Base-by-base conservation (phyloP, 2,888 invertebrate genomes). In the Bombylius discolor region DNA sequence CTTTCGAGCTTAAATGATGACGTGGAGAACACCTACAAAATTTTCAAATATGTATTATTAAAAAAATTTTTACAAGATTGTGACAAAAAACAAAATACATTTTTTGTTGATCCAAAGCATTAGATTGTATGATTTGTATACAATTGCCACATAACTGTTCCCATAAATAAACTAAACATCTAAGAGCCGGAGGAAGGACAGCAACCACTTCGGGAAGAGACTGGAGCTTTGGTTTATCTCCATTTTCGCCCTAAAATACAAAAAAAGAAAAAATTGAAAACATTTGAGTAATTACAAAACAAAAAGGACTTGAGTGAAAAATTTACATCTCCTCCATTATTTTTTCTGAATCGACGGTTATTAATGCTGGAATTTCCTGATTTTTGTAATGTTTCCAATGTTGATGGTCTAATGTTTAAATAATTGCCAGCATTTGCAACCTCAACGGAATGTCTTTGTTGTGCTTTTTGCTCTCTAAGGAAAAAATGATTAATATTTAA, bases 91-190 rank as follows among this genome's bases (percentile, higher is more conserved):
- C 14, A 31, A 32, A 36, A 39, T 31, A 62, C 60, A 42, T 59
- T 14, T 72, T 72, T 51, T 68, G 68, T 4, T 69, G 69, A 47
- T 70, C 71, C 53, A 72, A 51, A 0, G 68, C 68, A 62, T 70
- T 72, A 8, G 69, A 67, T 49, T 74, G 74, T 1, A 74, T 81
- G 1, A 83, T 81, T 57, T 84, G 82, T n/a, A 83, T 72, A 61
- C 83, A 83, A 65, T 79, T 82, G 5, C 76, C 70, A 49, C 83
- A 83, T 31, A 96, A 77, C 55, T 92, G 88, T 67, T 95, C 93
- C 96, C 96, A 96, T 39, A 95, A 76, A 56, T 84, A 85, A 0
- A 95, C 92, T 9, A 96, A 76, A 54, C 91, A 89, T 53, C 91
- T 87, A 51, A 95, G 72, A 0, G 94, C 92, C 0, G 92, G 89